Conservation (phyloP, 2,888 invertebrate genomes). For the Adineta ricciae region DNA sequence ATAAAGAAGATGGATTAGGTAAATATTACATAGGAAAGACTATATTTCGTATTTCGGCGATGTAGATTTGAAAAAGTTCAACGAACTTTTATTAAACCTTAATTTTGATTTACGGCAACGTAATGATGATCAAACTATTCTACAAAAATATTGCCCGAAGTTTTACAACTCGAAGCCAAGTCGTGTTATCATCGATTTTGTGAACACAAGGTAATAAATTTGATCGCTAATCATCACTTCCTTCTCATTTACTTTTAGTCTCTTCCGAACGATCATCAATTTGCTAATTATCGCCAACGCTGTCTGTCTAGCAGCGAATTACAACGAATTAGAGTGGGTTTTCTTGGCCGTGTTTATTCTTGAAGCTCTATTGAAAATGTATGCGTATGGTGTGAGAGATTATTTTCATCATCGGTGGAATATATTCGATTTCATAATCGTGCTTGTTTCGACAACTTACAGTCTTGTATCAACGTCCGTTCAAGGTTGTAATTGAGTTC, state of each 20-base stretch:
- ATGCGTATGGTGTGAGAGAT: conserved; percentile 46
- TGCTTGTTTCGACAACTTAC: not conserved
- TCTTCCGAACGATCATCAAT: conserved; percentile 51
- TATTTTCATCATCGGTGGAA: conserved; percentile 51
- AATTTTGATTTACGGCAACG: not conserved
- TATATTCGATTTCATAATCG: conserved; percentile 42
- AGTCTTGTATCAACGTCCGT: conserved; percentile 36
- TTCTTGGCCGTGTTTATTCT: conserved; percentile 49
- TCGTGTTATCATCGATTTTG: conserved; percentile 39
- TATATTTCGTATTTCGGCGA: not conserved
- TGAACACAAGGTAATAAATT: conserved; percentile 44
- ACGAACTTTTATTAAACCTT: not conserved
- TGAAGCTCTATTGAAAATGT: conserved; percentile 51
- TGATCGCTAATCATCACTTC: too few relatives aligned
- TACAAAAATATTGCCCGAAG: conserved; percentile 42
- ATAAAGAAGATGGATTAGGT: not conserved
- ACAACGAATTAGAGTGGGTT: conserved; percentile 49
- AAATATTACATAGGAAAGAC: not conserved
- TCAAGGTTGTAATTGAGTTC: conserved; percentile 37
- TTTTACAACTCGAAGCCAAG: conserved; percentile 44
- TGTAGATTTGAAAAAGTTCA: not conserved
- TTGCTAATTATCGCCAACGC: conserved; percentile 51
- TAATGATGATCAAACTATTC: not conserved
- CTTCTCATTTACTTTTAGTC: conserved; percentile 40
- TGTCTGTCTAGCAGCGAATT: conserved; percentile 48